Percentiles rank a stretch among this genome's conserved stretches.
phyloP scores from a whole-genome alignment of 2,888 invertebrate species.

The Deilephila porcellus region DNA sequence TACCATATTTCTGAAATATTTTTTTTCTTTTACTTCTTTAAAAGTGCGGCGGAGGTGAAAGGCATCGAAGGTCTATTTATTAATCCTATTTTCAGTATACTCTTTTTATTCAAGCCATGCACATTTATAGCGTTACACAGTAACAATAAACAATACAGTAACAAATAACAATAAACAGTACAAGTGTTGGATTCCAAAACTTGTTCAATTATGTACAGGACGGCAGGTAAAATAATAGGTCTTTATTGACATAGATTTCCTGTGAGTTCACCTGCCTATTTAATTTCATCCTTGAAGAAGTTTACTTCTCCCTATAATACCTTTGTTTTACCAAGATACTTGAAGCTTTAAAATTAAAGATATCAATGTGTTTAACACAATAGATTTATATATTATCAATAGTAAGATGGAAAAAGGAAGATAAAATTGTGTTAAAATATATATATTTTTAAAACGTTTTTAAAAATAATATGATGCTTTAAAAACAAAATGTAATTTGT shows the following conservation, averaged over 20 bases:
- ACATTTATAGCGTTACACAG: neutral
- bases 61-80: neutral
- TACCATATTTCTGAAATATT: too few relatives aligned
- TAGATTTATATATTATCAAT: too few relatives aligned
- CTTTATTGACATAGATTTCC: neutral
- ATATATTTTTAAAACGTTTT: too few relatives aligned
- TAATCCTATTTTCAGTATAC: neutral
- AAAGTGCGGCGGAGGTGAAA: neutral
- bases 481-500: too few relatives aligned
- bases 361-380: too few relatives aligned
- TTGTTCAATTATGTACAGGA: conserved; percentile 3
- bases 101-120: neutral
- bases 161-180: neutral
- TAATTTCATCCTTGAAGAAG: neutral
- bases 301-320: neutral
- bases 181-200: neutral
- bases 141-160: too few relatives aligned
- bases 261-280: neutral
- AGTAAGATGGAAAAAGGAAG: too few relatives aligned
- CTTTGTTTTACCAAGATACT: too few relatives aligned
- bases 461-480: too few relatives aligned
- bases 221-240: neutral
- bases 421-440: too few relatives aligned
- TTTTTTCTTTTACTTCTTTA: too few relatives aligned
- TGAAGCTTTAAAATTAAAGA: too few relatives aligned